Base-by-base conservation (phyloP, 2,888 invertebrate genomes). In the Netelia inedita region DNA sequence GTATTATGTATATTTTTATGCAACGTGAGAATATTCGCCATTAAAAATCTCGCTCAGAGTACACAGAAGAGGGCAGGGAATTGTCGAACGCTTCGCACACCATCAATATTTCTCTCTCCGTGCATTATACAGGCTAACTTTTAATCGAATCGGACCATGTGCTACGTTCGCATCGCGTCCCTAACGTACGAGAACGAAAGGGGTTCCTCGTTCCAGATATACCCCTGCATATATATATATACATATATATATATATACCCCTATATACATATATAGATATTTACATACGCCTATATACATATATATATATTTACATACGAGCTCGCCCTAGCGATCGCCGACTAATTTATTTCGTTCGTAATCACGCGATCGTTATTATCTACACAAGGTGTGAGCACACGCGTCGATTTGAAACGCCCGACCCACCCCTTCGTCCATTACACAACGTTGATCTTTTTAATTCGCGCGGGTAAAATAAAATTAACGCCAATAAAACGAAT, bases 111-210 rank as follows among this genome's bases (percentile, higher is more conserved):
- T 73, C 76, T 68, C 76, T 68, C 80, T 69, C 80, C 35, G 55
- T 81, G 68, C 73, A 76, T 83, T 73, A 76, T 81, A 68, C 76
- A n/a, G 28, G 43, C 75, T 14, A 87, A 87, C 80, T 87, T 87
- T 87, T 87, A 87, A 87, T 87, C 87, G 86, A 87, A 86, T 82
- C 75, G 50, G 41, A 66, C 81, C 87, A 86, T 82, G 83, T 87
- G 87, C 69, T 76, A 35, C 41, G 78, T 86, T 87, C 87, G 80
- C 87, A 84, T 73, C 76, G 84, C 41, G 41, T 71, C 82, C 79
- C 61, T 55, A 79, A 72, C 71, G 73, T 57, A 61, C 53, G 19
- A 28, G 73, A 71, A 73, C 19, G 53, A 63, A 69, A 61, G 76
- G 69, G 35, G 46, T 66, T 28, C 10, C 28, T n/a, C 19, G 28